A percentile compares a stretch with the other conserved stretches of the same genome.
These are phyloP conservation scores for Microtus pennsylvanicus DNA, from an alignment of 2,113 vertebrate species.

Conservation along the genomic window DNA sequence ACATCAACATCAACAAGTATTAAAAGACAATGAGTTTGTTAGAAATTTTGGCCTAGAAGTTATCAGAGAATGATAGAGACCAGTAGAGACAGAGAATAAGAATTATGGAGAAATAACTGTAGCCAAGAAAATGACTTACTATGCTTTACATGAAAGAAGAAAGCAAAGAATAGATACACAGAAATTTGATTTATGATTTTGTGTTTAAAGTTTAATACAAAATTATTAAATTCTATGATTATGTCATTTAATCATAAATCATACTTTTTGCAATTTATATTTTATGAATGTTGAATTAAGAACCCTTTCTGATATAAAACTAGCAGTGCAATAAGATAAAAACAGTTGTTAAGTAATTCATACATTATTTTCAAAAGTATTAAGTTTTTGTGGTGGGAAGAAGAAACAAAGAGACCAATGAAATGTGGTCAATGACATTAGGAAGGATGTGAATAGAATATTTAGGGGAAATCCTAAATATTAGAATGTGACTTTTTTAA, in stretches of 20 bases:
- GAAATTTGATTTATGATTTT: background rate
- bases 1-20: background rate
- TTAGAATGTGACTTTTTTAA: background rate
- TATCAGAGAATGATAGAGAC: background rate
- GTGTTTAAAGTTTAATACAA: background rate
- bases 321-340: background rate
- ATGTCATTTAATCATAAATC: background rate
- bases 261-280: background rate
- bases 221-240: background rate
- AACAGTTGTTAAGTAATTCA: background rate
- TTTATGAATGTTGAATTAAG: background rate
- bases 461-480: too few species aligned
- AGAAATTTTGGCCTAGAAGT: too few species aligned
- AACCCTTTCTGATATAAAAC: background rate
- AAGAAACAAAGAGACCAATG: accelerated
- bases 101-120: background rate
- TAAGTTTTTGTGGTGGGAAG: background rate
- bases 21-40: background rate
- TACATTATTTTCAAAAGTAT: background rate
- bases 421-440: too few species aligned
- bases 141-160: background rate
- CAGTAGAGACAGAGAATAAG: background rate
- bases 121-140: background rate
- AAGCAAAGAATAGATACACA: background rate
- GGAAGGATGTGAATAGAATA: background rate